Evolutionary conservation across 2,888 invertebrate species (phyloP), one percentile per base, ranked within the genome.

Genomic region (Heliconius sara): DNA sequence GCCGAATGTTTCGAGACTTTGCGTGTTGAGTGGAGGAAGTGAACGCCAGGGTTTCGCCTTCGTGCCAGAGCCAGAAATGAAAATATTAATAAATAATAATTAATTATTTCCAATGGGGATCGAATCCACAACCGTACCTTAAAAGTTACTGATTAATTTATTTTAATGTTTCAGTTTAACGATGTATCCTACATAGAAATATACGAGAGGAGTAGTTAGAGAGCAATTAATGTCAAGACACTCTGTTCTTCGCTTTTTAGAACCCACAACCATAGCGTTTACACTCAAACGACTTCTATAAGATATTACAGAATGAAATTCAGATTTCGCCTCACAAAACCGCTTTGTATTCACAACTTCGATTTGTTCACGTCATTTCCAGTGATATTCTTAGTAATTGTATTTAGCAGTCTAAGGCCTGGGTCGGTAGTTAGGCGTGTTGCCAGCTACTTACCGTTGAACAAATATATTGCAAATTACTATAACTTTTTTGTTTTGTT

Each of bases 361-460:
- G 5, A 68, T 68, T 43, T 68, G 68, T 68, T 68, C 13, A 43
- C 39, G 68, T 43, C 68, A 68, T n/a, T n/a, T 6, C 12, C 68
- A 68, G n/a, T 43, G 39, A 25, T 39, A 68, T 68, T n/a, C n/a
- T 68, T 43, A 68, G 39, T 68, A 27, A 68, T 68, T 39, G 2
- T 68, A 39, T 25, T n/a, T 39, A 68, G n/a, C n/a, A 43, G n/a
- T 68, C 68, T 68, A 43, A 43, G 39, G 43, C 39, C 68, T 13
- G 68, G n/a, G 68, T 43, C 39, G 39, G 68, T 39, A 68, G 68
- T 68, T 68, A 43, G 68, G 68, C 68, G 39, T 13, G 39, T 5
- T 68, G 68, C 68, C 68, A 68, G 68, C 39, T 43, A 68, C 39
- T 68, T 67, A 12, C 19, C 34, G n/a, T 68, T n/a, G n/a, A 13